A percentile compares a stretch with the other conserved stretches of the same genome.
These are phyloP conservation scores for Altica lythri DNA, from an alignment of 2,888 invertebrate species.

Conservation along the genomic window DNA sequence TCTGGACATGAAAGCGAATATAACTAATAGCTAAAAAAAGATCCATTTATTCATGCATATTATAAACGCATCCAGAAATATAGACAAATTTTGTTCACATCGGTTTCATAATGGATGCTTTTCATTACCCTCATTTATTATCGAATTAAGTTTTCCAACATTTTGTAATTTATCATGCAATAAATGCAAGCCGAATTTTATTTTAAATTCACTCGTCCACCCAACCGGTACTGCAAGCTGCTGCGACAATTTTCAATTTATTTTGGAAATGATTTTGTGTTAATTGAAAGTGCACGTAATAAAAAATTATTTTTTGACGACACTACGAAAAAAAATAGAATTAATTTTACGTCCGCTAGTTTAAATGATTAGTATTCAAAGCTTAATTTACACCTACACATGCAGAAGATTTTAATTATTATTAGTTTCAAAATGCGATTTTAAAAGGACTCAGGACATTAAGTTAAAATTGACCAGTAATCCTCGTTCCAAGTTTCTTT, in stretches of 20 bases:
- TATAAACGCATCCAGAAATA: conserved; percentile 33
- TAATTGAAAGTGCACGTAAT: conserved; percentile 16
- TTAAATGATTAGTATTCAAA: too few relatives aligned
- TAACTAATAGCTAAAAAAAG: conserved; percentile 28
- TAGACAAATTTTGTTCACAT: conserved; percentile 31
- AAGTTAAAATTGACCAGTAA: too few relatives aligned
- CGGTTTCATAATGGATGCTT: conserved; percentile 33
- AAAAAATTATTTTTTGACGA: conserved; percentile 14
- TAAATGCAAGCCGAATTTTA: conserved; percentile 32
- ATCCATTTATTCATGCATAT: conserved; percentile 28
- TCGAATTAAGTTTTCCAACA: conserved; percentile 37
- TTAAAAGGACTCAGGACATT: too few relatives aligned
- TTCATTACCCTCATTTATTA: conserved; percentile 37
- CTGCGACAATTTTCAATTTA: conserved; percentile 26
- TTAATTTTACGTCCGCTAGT: too few relatives aligned
- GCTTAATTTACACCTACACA: too few relatives aligned
- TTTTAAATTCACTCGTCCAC: conserved; percentile 17
- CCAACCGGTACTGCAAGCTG: conserved; percentile 18
- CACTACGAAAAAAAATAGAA: not conserved
- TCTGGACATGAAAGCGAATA: conserved; percentile 12
- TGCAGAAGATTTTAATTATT: too few relatives aligned
- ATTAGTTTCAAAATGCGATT: too few relatives aligned
- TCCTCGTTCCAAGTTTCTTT: too few relatives aligned
- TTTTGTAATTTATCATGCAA: conserved; percentile 41
- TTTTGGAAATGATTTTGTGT: conserved; percentile 15